Base-by-base conservation (phyloP, 2,113 vertebrate genomes). In the Sinocyclocheilus rhinocerous region DNA sequence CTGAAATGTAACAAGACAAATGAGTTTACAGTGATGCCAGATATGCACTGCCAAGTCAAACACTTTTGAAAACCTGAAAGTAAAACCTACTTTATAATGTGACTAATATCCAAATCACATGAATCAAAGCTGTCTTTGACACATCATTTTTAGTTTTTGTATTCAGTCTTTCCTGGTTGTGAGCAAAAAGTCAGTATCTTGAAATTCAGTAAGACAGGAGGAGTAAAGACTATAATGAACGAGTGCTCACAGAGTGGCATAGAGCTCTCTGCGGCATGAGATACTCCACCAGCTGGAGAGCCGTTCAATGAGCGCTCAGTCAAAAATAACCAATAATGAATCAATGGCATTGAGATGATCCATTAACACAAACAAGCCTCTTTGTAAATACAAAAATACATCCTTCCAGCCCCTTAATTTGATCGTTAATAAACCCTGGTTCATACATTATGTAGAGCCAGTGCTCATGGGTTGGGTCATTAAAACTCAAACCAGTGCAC, bases 381-480 rank as follows among this genome's bases (percentile, higher is more conserved):
- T 89, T 87, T 87, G 88, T 82, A 83, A 83, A 87, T 78, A 90
- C 63, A 85, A 84, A 86, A 92, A 90, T 84, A 45, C 65, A 87
- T 61, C 48, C 80, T 42, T 86, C 63, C 84, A 24, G 50, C 4
- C 42, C 0, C 59, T 87, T 92, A 84, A 93, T 91, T 88, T 85
- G 89, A 90, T 75, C 5, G 86, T 87, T 93, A 89, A 93, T 92
- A 93, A 92, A 91, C 91, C 89, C 87, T 88, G 81, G 70, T 89
- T 92, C 88, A 93, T 94, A 89, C 93, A 94, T 93, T 89, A 93
- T 92, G 89, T 85, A 92, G 80, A 86, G 76, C 87, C 55, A 61
- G 79, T 4, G 50, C 81, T 93, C 93, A 91, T 83, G 22, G 39
- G 29, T 33, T 33, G 29, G 91, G 90, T 90, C 91, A 93, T 92